Conservation (phyloP, 2,888 invertebrate genomes). For the Erpobdella octoculata region DNA sequence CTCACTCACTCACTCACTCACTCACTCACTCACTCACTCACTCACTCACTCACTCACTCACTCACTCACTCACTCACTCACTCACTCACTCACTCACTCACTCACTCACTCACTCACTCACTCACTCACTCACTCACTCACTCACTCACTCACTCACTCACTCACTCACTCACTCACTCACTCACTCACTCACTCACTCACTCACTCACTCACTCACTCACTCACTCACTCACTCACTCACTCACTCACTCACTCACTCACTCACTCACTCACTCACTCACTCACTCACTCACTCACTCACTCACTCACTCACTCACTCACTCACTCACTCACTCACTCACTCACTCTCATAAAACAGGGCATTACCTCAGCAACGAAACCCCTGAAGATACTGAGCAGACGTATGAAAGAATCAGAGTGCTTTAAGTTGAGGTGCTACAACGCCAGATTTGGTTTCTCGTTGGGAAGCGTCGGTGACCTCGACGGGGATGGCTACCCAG, state of each 20-base stretch:
- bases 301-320: conserved; percentile 26
- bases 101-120: conserved; percentile 14
- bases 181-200: conserved; percentile 18
- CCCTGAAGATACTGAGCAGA: neutral
- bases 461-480: conserved; percentile 84
- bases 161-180: conserved; percentile 30
- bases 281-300: conserved; percentile 32
- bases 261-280: conserved; percentile 32
- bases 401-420: conserved; percentile 5
- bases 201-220: conserved; percentile 18
- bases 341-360: conserved; percentile 18
- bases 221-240: conserved; percentile 30
- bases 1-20: conserved; percentile 9
- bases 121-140: conserved; percentile 10
- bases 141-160: conserved; percentile 18
- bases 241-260: conserved; percentile 24
- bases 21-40: conserved; percentile 13
- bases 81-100: neutral
- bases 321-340: conserved; percentile 19
- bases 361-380: neutral
- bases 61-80: conserved; percentile 7
- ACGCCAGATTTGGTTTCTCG: conserved; percentile 73
- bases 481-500: conserved; percentile 72
- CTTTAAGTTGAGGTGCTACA: conserved; percentile 40
- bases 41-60: neutral